Evolutionary conservation across 2,797 vertebrate species (phyloP).

Genomic region (Lophotriccus pileatus): DNA sequence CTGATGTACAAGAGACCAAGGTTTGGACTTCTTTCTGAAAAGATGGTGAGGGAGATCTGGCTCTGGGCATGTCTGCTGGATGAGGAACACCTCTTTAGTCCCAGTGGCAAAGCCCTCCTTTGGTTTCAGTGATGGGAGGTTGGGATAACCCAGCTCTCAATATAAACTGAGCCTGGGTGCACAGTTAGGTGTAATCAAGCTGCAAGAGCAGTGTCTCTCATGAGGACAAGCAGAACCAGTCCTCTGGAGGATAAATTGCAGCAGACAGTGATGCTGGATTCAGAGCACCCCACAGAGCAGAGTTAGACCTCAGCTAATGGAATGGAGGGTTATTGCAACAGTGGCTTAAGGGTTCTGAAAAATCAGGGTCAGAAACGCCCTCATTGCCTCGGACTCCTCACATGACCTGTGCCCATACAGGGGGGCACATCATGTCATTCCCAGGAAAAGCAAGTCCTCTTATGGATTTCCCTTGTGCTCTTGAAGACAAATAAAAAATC

Average conservation of each 20-base stretch:
- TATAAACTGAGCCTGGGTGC: not conserved
- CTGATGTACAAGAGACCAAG: not conserved
- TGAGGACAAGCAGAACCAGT: not conserved
- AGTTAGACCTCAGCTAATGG: not conserved
- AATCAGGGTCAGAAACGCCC: not conserved
- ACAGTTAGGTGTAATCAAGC: not conserved
- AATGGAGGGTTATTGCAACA: not conserved
- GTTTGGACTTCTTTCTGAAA: not conserved
- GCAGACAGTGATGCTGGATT: rapidly evolving
- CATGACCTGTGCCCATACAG: not conserved
- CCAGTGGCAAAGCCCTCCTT: not conserved
- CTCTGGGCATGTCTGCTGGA: not conserved
- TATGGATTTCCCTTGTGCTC: not conserved
- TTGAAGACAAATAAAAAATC: not conserved
- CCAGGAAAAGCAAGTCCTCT: not conserved
- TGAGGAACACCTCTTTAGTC: not conserved
- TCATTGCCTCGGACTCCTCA: not conserved
- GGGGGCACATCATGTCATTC: rapidly evolving
- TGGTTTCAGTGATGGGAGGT: not conserved
- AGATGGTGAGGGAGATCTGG: not conserved
- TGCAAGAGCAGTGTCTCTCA: too few species aligned
- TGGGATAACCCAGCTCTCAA: not conserved
- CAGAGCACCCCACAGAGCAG: not conserved
- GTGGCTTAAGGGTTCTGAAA: not conserved
- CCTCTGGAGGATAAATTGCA: not conserved